Percentiles rank a stretch among this genome's conserved stretches.
phyloP scores from a whole-genome alignment of 2,113 vertebrate genomes.

The Percopsis transmontana region DNA sequence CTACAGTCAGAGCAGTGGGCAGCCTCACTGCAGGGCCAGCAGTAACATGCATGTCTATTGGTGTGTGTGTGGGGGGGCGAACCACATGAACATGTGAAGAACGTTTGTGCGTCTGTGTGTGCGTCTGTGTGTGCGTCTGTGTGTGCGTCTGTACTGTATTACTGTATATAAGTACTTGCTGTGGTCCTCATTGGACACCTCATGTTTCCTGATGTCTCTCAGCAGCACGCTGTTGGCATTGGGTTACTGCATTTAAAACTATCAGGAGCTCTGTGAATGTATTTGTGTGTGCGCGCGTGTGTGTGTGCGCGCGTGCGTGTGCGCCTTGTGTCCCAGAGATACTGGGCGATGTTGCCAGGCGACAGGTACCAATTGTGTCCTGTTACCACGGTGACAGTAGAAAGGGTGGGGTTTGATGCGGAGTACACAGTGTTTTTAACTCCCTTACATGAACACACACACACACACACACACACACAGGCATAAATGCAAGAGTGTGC shows the following conservation, averaged over 20 bases:
- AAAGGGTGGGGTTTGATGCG: conserved; percentile 70
- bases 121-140: conserved; percentile 5
- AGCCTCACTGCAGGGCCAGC: too few species aligned
- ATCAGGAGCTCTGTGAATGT: background rate
- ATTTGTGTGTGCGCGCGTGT: background rate
- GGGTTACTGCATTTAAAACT: too few species aligned
- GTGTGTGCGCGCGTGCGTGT: conserved; percentile 12
- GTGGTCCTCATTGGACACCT: too few species aligned
- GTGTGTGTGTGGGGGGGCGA: background rate
- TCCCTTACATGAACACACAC: conserved; percentile 16
- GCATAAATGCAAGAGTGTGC: conserved; percentile 2
- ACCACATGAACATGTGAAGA: too few species aligned
- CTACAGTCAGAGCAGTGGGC: too few species aligned
- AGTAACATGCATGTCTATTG: background rate
- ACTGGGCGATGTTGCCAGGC: conserved; percentile 77
- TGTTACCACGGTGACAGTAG: conserved; percentile 68
- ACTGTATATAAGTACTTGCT: too few species aligned
- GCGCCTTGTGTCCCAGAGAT: conserved; percentile 70
- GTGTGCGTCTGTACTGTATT: conserved; percentile 54
- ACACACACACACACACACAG: conserved; percentile 13
- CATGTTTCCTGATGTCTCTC: too few species aligned
- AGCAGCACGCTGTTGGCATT: too few species aligned
- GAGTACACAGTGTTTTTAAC: conserved; percentile 70
- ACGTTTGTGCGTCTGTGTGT: background rate
- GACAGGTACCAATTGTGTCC: conserved; percentile 78